These are phyloP conservation scores for Troides aeacus DNA, from an alignment of 2,888 invertebrate species.

Conservation along the genomic window DNA sequence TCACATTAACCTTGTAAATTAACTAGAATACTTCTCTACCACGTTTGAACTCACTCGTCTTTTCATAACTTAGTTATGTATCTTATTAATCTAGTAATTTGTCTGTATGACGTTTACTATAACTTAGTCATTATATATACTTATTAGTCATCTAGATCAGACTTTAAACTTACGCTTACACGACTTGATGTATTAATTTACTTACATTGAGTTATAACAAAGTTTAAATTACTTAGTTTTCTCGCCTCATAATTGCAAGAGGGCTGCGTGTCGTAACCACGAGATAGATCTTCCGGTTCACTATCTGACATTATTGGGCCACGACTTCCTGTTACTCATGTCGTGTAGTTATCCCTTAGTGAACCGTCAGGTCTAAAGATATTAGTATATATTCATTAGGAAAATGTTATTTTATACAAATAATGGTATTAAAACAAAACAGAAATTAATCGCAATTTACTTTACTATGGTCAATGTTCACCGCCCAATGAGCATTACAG, in stretches of 20 bases:
- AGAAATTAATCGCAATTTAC: background rate
- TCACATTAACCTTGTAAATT: too few relatives aligned
- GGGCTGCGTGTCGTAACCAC: background rate
- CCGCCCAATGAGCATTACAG: conserved; percentile 18
- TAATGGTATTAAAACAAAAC: background rate
- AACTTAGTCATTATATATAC: too few relatives aligned
- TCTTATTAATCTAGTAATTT: too few relatives aligned
- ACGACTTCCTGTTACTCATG: background rate
- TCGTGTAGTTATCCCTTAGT: background rate
- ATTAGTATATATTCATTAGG: background rate
- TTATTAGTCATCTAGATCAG: too few relatives aligned
- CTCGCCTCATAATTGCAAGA: background rate
- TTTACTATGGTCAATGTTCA: background rate
- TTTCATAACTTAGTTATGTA: too few relatives aligned
- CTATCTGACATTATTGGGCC: conserved; percentile 1
- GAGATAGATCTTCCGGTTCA: background rate
- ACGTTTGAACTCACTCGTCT: too few relatives aligned
- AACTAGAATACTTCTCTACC: too few relatives aligned
- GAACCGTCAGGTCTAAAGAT: background rate
- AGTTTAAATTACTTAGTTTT: too few relatives aligned
- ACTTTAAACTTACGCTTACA: too few relatives aligned
- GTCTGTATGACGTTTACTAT: too few relatives aligned
- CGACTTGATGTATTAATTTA: too few relatives aligned
- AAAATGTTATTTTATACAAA: background rate
- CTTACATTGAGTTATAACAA: too few relatives aligned